A percentile compares a stretch with the other conserved stretches of the same genome.
phyloP scores from a whole-genome alignment of 2,113 vertebrate genomes.

The Dipodomys ordii region DNA sequence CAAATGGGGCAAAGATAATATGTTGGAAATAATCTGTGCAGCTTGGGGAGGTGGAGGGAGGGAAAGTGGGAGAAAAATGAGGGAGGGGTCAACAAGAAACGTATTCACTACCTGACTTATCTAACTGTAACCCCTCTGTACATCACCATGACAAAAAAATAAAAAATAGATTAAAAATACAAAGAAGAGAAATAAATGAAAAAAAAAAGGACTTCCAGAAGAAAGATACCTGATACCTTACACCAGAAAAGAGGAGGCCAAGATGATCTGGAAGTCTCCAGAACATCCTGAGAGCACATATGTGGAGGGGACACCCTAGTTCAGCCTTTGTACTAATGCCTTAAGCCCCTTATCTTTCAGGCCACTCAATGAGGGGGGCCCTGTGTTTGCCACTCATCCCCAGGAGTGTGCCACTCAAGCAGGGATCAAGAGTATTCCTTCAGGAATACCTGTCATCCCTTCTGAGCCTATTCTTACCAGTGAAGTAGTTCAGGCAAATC shows the following conservation, averaged over 20 bases:
- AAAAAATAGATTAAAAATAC: too few species aligned
- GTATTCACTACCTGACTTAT: too few species aligned
- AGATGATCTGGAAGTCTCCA: background rate
- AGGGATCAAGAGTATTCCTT: background rate
- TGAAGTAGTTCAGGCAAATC: background rate
- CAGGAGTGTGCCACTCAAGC: accelerated
- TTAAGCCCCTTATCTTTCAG: accelerated
- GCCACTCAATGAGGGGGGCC: background rate
- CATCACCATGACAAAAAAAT: too few species aligned
- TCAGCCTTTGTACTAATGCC: background rate
- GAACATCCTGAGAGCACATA: accelerated
- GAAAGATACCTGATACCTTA: background rate
- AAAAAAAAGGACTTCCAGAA: background rate
- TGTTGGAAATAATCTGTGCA: too few species aligned
- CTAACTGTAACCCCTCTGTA: too few species aligned
- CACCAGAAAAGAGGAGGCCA: background rate
- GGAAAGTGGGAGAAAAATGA: too few species aligned
- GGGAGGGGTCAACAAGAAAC: too few species aligned
- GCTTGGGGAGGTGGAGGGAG: too few species aligned
- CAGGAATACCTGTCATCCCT: background rate
- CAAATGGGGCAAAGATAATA: too few species aligned
- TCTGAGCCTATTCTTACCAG: background rate
- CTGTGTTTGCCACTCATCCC: background rate
- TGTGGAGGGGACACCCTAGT: accelerated
- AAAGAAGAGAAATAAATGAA: too few species aligned